Base-by-base conservation (phyloP, 2,888 invertebrate genomes). In the Drosophila mettleri region DNA sequence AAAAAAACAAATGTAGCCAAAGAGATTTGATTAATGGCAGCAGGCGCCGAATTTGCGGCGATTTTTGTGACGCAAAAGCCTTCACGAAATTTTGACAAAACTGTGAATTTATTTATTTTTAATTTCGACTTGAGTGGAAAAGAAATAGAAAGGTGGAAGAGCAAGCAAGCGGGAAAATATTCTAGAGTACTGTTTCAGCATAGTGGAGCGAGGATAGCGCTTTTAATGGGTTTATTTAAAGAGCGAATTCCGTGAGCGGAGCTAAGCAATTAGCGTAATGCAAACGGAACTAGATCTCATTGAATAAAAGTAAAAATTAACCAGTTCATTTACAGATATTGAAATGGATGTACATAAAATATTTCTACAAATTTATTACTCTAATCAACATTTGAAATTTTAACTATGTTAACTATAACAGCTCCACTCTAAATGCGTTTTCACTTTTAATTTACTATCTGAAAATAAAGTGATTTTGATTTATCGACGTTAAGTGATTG, bases 11-110 rank as follows among this genome's bases (percentile, higher is more conserved):
- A 69, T 14, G 12, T 33, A 63, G 36, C 27, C 52, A 64, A 78
- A 55, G 12, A 60, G 58, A 54, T 73, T 74, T 80, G 78, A 78
- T 78, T 78, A 74, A 80, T 80, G 36, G 64, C 63, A 38, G 33
- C 46, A 31, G 64, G 53, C 69, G 73, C 52, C 72, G 48, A 53
- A 29, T 65, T 64, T 48, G 53, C 20, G 45, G 33, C 10, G 14
- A n/a, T 31, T 31, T 31, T n/a, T 22, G 20, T 66, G 66, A 66
- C 66, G 66, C 43, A 66, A 55, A 64, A 66, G 18, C 10, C 27
- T 22, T 16, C 34, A 2, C 31, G 10, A 39, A 64, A 54, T 16
- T 20, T 51, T 62, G 29, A 29, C 24, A 43, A 36, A 34, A 39
- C 9, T 18, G 24, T 24, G 2, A 41, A n/a, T 33, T 36, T 43